These are phyloP conservation scores for Mareca strepera DNA, from an alignment of 2,797 vertebrate genomes.

Conservation along the genomic window DNA sequence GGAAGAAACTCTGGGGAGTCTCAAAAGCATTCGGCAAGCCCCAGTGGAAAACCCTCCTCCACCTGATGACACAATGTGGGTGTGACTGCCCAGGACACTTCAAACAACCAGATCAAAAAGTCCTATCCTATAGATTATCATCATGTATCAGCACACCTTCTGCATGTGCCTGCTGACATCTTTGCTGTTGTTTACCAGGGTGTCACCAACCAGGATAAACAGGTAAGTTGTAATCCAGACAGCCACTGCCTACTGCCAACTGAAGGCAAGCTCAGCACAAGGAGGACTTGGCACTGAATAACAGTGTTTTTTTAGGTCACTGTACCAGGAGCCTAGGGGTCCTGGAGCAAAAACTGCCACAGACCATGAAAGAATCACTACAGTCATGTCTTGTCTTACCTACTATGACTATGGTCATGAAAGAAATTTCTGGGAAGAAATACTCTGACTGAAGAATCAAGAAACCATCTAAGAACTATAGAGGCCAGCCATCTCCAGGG, in stretches of 20 bases:
- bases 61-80: accelerated
- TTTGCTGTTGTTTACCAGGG: neutral
- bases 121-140: neutral
- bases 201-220: neutral
- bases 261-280: neutral
- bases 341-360: neutral
- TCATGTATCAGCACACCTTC: neutral
- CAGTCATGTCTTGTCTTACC: neutral
- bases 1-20: neutral
- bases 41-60: neutral
- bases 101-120: neutral
- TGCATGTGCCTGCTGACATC: neutral
- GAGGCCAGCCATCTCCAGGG: neutral
- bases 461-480: neutral
- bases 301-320: neutral
- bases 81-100: neutral
- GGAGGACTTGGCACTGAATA: neutral
- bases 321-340: neutral
- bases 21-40: neutral
- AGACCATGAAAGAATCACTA: neutral
- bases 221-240: neutral
- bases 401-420: neutral
- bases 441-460: neutral
- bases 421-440: neutral
- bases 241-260: neutral